phyloP scores from a whole-genome alignment of 2,888 invertebrate species.

The Calephelis perditalis region DNA sequence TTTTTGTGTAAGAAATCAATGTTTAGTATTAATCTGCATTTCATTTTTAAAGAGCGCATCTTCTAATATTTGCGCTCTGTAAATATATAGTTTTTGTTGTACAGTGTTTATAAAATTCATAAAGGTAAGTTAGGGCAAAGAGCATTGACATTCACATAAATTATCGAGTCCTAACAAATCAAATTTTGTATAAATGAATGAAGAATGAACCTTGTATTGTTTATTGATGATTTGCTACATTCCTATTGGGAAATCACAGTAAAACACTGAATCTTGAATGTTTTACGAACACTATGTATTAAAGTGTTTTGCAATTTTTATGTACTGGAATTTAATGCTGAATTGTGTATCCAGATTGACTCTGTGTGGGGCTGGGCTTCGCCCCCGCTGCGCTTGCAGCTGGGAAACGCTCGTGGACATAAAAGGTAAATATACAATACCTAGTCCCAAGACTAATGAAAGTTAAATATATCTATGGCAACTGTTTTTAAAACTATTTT shows the following conservation, averaged over 20 bases:
- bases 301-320: constrained; percentile 31
- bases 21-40: constrained; percentile 28
- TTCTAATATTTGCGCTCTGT: constrained; percentile 47
- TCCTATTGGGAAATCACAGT: not conserved
- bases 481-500: constrained; percentile 31
- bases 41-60: constrained; percentile 44
- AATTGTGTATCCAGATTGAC: constrained; percentile 86
- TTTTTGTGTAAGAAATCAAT: constrained; percentile 52
- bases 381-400: constrained; percentile 90
- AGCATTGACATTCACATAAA: constrained; percentile 58
- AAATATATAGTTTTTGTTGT: constrained; percentile 45
- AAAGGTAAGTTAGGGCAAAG: constrained; percentile 60
- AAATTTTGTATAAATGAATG: constrained; percentile 28
- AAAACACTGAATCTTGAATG: not conserved
- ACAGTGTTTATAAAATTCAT: constrained; percentile 53
- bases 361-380: constrained; percentile 97
- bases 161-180: constrained; percentile 41
- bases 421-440: constrained; percentile 54
- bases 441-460: not conserved
- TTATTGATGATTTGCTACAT: not conserved
- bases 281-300: constrained; percentile 16
- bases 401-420: constrained; percentile 80
- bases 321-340: constrained; percentile 35
- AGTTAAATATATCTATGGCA: not conserved
- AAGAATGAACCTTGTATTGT: constrained; percentile 26